A percentile compares a stretch with the other conserved stretches of the same genome.
Evolutionary conservation across 35 echinoderm and acorn worm genomes (phyloP).

Genomic region (Apostichopus californicus): DNA sequence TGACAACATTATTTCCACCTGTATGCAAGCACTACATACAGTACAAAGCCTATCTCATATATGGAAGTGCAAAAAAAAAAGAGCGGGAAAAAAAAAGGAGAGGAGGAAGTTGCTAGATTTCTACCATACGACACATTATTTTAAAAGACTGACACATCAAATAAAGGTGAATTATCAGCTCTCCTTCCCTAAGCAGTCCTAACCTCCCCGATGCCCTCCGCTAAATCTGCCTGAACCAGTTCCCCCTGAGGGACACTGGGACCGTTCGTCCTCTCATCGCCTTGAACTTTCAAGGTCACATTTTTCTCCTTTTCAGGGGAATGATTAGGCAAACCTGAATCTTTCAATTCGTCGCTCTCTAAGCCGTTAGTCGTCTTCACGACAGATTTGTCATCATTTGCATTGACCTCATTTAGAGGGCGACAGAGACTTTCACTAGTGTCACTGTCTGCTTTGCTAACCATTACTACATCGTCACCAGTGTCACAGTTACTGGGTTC

Average conservation of each 20-base stretch:
- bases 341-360: constrained; percentile 20
- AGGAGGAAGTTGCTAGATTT: neutral
- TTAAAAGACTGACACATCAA: constrained; percentile 14
- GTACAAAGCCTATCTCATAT: too few species aligned
- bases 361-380: constrained; percentile 36
- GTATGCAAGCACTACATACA: too few species aligned
- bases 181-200: neutral
- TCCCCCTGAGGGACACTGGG: neutral
- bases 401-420: neutral
- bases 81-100: neutral
- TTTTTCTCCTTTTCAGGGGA: constrained; percentile 33
- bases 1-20: too few species aligned
- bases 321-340: constrained; percentile 44
- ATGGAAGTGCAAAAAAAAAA: neutral
- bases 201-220: neutral
- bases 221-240: neutral
- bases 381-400: constrained; percentile 10
- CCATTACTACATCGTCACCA: neutral
- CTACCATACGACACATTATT: neutral
- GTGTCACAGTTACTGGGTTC: constrained; percentile 4
- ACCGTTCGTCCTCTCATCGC: constrained; percentile 42
- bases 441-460: constrained; percentile 31
- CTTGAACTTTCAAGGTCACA: constrained; percentile 20
- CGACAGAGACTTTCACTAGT: constrained; percentile 20
- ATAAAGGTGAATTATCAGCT: neutral